Conservation (phyloP, 2,888 invertebrate species). For the Rhagonycha lutea region DNA sequence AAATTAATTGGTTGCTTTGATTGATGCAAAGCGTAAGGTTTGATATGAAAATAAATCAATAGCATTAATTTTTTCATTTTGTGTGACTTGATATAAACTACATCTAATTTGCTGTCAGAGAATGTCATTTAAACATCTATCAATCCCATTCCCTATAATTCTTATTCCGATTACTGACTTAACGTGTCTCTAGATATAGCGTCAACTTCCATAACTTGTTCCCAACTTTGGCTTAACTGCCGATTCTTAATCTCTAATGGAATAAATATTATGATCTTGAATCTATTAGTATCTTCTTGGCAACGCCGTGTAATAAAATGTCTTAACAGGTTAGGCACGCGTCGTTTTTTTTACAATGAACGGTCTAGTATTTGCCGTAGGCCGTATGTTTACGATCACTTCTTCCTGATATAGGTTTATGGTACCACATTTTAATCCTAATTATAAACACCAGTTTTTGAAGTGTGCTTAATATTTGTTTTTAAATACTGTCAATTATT, state of each 20-base stretch:
- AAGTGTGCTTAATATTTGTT: neutral
- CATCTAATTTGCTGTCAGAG: constrained; percentile 23
- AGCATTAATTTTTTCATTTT: constrained; percentile 1
- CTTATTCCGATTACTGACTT: constrained; percentile 21
- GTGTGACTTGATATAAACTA: neutral
- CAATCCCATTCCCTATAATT: constrained; percentile 19
- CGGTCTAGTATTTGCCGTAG: constrained; percentile 12
- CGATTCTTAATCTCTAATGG: constrained; percentile 27
- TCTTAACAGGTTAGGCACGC: constrained; percentile 27
- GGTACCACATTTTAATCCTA: neutral
- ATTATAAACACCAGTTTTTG: neutral
- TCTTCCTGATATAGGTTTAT: neutral
- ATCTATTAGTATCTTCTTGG: constrained; percentile 24
- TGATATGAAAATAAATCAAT: neutral
- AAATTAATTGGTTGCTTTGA: too few relatives aligned
- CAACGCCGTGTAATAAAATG: constrained; percentile 21
- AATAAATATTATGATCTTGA: constrained; percentile 27
- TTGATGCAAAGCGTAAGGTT: neutral
- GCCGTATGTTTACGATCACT: neutral
- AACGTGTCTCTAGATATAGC: constrained; percentile 23
- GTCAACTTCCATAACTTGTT: constrained; percentile 25
- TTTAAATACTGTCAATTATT: neutral
- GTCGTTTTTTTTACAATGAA: constrained; percentile 23
- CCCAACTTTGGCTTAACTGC: constrained; percentile 26
- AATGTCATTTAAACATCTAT: constrained; percentile 21